Conservation (phyloP, 2,113 vertebrate species). For the Scartelaos histophorus region DNA sequence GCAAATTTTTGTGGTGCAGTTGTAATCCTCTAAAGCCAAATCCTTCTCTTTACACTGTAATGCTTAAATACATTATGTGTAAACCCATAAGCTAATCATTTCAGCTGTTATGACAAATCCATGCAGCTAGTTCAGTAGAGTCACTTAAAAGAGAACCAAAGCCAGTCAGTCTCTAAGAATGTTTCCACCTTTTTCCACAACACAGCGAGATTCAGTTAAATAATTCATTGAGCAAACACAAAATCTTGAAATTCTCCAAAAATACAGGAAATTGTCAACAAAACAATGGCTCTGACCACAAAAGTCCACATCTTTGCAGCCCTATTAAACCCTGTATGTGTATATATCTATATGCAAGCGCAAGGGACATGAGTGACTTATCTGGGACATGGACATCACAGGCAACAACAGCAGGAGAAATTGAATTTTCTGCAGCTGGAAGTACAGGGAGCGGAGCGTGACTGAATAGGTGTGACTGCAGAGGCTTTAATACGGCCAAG, state of each 20-base stretch:
- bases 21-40: background rate
- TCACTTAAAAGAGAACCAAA: background rate
- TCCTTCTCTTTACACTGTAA: background rate
- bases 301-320: conserved; percentile 14
- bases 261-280: conserved; percentile 27
- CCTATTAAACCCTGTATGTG: background rate
- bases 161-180: background rate
- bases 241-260: background rate
- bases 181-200: background rate
- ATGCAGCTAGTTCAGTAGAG: background rate
- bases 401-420: conserved; percentile 63
- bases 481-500: conserved; percentile 58
- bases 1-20: background rate
- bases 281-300: conserved; percentile 23
- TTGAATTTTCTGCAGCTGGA: conserved; percentile 65
- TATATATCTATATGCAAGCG: conserved; percentile 38
- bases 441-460: conserved; percentile 49
- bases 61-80: background rate
- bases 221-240: background rate
- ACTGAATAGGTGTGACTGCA: conserved; percentile 69
- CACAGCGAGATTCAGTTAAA: background rate
- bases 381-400: conserved; percentile 71
- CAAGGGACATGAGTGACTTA: conserved; percentile 66
- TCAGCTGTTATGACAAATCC: background rate
- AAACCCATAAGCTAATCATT: background rate